A percentile compares a stretch with the other conserved stretches of the same genome.
Conservation (phyloP, 2,888 invertebrate species). For the Rotaria sp. region DNA sequence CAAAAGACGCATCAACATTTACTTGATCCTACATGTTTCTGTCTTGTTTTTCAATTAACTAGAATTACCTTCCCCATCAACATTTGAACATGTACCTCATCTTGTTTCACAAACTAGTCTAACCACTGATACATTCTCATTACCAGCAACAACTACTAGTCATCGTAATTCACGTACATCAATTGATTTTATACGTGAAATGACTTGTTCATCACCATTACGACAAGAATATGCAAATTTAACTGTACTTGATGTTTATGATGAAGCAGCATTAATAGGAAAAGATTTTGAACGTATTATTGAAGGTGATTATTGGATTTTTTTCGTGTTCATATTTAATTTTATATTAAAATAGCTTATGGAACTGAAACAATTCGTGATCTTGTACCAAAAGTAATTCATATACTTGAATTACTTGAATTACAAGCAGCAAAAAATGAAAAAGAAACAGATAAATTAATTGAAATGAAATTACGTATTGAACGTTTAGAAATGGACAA, state of each 20-base stretch:
- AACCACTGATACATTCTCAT: background rate
- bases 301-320: slow-evolving; percentile 57
- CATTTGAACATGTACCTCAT: slow-evolving; percentile 5
- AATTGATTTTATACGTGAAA: slow-evolving; percentile 7
- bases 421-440: slow-evolving; percentile 62
- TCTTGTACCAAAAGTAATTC: slow-evolving; percentile 89
- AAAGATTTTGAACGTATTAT: slow-evolving; percentile 94
- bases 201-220: background rate
- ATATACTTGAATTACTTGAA: slow-evolving; percentile 76
- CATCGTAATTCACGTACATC: background rate
- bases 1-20: too few species aligned
- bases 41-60: background rate
- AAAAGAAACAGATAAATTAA: slow-evolving; percentile 70
- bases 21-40: background rate
- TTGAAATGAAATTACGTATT: slow-evolving; percentile 75
- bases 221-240: background rate
- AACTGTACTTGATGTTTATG: slow-evolving; percentile 82
- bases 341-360: slow-evolving; percentile 59
- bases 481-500: slow-evolving; percentile 86
- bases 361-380: slow-evolving; percentile 81
- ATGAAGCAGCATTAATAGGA: slow-evolving; percentile 90
- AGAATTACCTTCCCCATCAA: background rate
- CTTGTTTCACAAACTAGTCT: background rate
- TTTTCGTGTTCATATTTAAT: background rate
- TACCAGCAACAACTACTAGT: background rate